Evolutionary conservation across 2,797 vertebrate species (phyloP).

Genomic region (Acrossocheilus fasciatus): DNA sequence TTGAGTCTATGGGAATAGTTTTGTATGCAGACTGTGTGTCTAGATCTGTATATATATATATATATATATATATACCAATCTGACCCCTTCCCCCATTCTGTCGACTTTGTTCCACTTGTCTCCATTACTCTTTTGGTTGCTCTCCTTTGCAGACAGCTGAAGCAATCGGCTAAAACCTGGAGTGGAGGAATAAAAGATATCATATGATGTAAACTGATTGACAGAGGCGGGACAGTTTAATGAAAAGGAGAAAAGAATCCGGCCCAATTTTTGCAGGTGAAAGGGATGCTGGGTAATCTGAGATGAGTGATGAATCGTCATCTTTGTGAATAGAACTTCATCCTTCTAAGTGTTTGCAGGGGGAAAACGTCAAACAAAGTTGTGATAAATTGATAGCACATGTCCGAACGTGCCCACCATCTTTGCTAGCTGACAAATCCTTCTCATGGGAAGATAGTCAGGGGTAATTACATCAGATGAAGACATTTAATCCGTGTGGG

Average conservation of each 20-base stretch:
- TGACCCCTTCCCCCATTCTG: neutral
- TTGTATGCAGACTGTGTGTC: slow-evolving; percentile 40
- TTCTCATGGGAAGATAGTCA: neutral
- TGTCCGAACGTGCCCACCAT: neutral
- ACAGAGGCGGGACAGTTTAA: slow-evolving; percentile 15
- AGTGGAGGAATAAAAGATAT: slow-evolving; percentile 1
- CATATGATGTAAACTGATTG: neutral
- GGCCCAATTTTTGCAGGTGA: slow-evolving; percentile 17
- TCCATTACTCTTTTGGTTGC: neutral
- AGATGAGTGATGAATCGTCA: neutral
- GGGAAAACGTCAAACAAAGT: neutral
- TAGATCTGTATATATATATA: slow-evolving; percentile 25
- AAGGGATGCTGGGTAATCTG: slow-evolving; percentile 26
- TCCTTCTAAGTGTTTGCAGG: neutral
- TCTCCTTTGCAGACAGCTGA: neutral
- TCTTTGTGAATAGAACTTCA: neutral
- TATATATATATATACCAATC: neutral
- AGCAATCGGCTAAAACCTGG: neutral
- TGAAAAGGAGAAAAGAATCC: slow-evolving; percentile 27
- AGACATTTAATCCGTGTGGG: neutral
- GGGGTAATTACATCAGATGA: neutral
- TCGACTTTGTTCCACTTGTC: slow-evolving; percentile 9
- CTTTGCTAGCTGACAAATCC: neutral
- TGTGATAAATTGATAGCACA: neutral
- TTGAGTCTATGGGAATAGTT: slow-evolving; percentile 24